A percentile compares a stretch with the other conserved stretches of the same genome.
phyloP scores from a whole-genome alignment of 2,113 vertebrate species.

The Geococcyx californianus region DNA sequence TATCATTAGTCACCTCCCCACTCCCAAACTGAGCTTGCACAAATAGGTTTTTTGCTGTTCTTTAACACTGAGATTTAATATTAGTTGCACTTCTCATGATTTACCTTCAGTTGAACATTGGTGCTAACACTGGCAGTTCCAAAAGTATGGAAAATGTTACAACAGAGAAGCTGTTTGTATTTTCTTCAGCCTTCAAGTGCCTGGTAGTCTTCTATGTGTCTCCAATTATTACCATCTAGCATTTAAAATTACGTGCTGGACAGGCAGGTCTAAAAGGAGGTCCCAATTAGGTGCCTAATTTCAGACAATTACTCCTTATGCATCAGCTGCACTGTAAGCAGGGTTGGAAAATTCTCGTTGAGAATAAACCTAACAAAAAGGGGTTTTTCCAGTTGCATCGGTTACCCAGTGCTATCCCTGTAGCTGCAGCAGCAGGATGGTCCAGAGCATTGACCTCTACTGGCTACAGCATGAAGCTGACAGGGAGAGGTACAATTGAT shows the following conservation, averaged over 20 bases:
- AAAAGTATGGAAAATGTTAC: fast-evolving
- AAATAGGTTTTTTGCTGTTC: not conserved
- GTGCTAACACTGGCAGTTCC: not conserved
- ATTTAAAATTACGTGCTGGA: not conserved
- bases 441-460: not conserved
- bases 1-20: not conserved
- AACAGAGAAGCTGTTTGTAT: not conserved
- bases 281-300: not conserved
- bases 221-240: not conserved
- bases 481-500: fast-evolving
- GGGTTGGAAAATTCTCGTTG: not conserved
- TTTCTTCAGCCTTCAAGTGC: not conserved
- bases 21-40: not conserved
- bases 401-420: not conserved
- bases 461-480: not conserved
- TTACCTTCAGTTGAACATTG: fast-evolving
- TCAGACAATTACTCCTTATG: not conserved
- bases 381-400: not conserved
- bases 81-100: not conserved
- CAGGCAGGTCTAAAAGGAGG: not conserved
- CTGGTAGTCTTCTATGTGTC: not conserved
- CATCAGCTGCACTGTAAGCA: not conserved
- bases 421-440: not conserved
- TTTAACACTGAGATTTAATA: not conserved
- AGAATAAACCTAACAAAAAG: not conserved